These are phyloP conservation scores for Mesochorus sp. DNA, from an alignment of 2,888 invertebrate genomes.

Conservation along the genomic window DNA sequence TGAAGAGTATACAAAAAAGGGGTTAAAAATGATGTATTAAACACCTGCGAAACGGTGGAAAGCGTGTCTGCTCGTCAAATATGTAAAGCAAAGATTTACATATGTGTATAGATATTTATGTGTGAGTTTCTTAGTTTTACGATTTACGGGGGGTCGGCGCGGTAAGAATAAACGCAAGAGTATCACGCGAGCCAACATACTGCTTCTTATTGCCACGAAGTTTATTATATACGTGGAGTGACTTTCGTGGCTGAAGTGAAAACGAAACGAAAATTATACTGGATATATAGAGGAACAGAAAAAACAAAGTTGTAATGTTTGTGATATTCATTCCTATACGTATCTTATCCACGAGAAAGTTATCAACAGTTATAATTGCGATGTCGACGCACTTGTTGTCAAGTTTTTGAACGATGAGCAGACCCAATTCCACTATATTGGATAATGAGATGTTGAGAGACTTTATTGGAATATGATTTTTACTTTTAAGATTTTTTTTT, in stretches of 20 bases:
- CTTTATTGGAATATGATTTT: no score
- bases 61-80: conserved; percentile 34
- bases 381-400: no score
- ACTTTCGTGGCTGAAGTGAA: background rate
- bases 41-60: conserved; percentile 39
- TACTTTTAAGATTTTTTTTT: no score
- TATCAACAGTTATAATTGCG: no score
- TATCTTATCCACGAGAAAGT: no score
- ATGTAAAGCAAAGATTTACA: conserved; percentile 25
- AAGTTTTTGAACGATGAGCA: no score
- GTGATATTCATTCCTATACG: no score
- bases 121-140: conserved; percentile 33
- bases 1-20: conserved; percentile 6
- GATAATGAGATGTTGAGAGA: no score
- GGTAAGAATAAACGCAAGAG: conserved; percentile 20
- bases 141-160: conserved; percentile 25
- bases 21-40: conserved; percentile 31
- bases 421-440: no score
- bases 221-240: no score
- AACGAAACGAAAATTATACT: background rate
- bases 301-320: conserved; percentile 11
- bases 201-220: background rate
- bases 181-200: conserved; percentile 33
- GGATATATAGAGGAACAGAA: background rate
- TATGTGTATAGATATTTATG: background rate